phyloP scores from a whole-genome alignment of 1,140 invertebrate species.

The Ladona fulva region DNA sequence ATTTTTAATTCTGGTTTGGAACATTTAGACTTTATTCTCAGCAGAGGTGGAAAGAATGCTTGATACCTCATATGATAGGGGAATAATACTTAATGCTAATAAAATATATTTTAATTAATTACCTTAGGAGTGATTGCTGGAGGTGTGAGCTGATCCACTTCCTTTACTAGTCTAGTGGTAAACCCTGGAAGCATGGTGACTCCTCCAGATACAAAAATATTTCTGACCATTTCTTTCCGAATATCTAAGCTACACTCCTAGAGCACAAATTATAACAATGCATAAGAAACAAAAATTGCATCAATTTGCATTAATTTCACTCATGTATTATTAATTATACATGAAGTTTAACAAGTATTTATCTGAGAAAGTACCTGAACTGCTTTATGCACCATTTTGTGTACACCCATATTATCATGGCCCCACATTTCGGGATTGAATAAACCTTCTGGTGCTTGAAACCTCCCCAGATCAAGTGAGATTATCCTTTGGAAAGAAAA shows the following conservation, averaged over 20 bases:
- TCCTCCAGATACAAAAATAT: slow-evolving; percentile 44
- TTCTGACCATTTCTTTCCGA: slow-evolving; percentile 41
- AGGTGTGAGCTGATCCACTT: slow-evolving; percentile 47
- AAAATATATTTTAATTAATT: slow-evolving; percentile 11
- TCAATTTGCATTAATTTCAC: background rate
- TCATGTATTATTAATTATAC: no score
- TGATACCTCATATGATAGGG: no score
- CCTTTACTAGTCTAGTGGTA: slow-evolving; percentile 46
- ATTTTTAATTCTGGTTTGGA: no score
- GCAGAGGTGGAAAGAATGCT: no score
- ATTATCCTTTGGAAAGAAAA: slow-evolving; percentile 25
- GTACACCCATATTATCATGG: slow-evolving; percentile 48
- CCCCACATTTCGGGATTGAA: slow-evolving; percentile 54
- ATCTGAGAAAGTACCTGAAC: slow-evolving; percentile 35
- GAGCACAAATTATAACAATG: no score
- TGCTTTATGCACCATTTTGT: slow-evolving; percentile 48
- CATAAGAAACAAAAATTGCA: background rate
- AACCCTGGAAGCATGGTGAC: slow-evolving; percentile 51
- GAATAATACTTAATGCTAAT: no score
- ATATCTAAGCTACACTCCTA: slow-evolving; percentile 45
- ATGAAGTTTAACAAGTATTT: no score
- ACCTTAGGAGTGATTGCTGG: slow-evolving; percentile 50
- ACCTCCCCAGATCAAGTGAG: slow-evolving; percentile 37
- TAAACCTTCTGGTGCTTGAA: slow-evolving; percentile 47
- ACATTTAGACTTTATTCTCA: no score